Evolutionary conservation across 2,113 vertebrate species (phyloP), one percentile per base, ranked within the genome.

Genomic region (Callorhinus ursinus): DNA sequence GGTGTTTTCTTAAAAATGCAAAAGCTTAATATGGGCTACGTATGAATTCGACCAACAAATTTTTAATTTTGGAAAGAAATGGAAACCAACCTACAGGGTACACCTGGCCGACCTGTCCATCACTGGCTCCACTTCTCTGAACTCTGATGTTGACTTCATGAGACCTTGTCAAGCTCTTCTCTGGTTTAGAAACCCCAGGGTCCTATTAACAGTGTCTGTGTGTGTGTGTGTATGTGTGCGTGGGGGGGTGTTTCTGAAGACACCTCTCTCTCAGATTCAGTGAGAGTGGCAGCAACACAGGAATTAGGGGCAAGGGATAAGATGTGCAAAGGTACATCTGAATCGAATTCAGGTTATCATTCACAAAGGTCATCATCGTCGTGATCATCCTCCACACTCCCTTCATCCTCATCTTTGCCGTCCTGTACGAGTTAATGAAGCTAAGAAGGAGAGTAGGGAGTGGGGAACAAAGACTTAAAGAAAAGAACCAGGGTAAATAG

Each of bases 1-100:
- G 42, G 51, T 76, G 3, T 88, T 90, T 84, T 92, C 69, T 88
- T 91, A 65, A 93, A 93, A 93, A 79, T 42, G 65, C 91, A 96
- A 72, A 91, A 74, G 22, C 1, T 81, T 85, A 85, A 69, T 5
- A 51, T 87, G 19, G 2, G 14, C 55, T 84, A 11, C 51, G 12
- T 46, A 49, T 87, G 33, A 85, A 69, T 8, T 80, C 49, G n/a
- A 69, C 55, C 18, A 90, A 22, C 36, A 59, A 63, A 65, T 59
- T 77, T 92, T 83, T 90, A 46, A 76, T 93, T 93, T 67, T 19
- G 26, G 26, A 22, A 79, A 63, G 18, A 96, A 93, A 95, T 53
- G 15, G 76, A 93, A 93, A 72, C 13, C 46, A 84, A 36, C 0
- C 22, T 55, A 49, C 55, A 21, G 31, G 24, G 11, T 57, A 74